Evolutionary conservation across 2,113 vertebrate genomes (phyloP).

Genomic region (Pseudolaguvia tuberculata): DNA sequence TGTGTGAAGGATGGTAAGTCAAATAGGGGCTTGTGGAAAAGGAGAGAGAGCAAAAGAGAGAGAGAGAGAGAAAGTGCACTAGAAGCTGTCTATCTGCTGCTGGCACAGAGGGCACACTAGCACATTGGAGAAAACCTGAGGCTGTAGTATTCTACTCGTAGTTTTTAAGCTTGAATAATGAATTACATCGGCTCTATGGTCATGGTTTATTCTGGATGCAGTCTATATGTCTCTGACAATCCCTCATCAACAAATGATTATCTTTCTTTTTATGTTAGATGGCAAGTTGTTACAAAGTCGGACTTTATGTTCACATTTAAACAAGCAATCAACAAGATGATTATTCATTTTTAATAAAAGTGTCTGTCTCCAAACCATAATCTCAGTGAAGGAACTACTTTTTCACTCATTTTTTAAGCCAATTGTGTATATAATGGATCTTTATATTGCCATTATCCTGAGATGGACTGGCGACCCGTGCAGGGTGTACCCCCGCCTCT

Average conservation of each 20-base stretch:
- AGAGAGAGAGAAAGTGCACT: conserved; percentile 1
- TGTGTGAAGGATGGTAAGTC: conserved; percentile 12
- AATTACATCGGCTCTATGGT: background rate
- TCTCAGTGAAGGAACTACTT: background rate
- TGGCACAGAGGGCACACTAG: background rate
- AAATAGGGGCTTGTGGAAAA: conserved; percentile 16
- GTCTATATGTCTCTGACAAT: conserved; percentile 6
- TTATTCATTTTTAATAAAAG: background rate
- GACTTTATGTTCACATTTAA: background rate
- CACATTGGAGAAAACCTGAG: conserved; percentile 32
- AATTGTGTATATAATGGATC: too few species aligned
- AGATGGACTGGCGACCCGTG: too few species aligned
- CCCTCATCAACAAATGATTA: background rate
- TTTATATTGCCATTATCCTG: too few species aligned
- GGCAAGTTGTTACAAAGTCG: too few species aligned
- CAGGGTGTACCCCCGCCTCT: too few species aligned
- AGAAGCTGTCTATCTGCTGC: conserved; percentile 22
- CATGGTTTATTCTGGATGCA: too few species aligned
- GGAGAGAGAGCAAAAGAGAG: background rate
- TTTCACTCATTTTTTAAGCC: too few species aligned
- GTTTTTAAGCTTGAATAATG: background rate
- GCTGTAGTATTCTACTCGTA: conserved; percentile 36
- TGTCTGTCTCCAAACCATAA: background rate
- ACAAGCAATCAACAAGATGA: background rate
- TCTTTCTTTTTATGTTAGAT: background rate